phyloP scores from a whole-genome alignment of 2,888 invertebrate genomes.

The Capitulum mitella region DNA sequence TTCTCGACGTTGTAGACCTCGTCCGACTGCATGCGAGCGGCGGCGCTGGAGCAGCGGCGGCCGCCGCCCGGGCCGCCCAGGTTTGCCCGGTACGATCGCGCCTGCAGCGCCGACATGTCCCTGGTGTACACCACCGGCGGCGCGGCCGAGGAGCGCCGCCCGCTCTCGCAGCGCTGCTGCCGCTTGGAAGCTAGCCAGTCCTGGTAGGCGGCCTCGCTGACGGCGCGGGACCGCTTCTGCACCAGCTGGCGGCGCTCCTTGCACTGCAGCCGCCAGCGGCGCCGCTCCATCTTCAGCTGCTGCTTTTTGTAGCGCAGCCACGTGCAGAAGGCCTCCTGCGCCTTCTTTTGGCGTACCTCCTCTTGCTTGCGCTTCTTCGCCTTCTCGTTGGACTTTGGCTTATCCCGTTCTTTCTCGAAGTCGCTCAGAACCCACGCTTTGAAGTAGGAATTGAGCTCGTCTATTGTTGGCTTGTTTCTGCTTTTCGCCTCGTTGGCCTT shows the following conservation, averaged over 20 bases:
- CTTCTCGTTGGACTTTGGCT: not conserved
- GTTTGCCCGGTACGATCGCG: not conserved
- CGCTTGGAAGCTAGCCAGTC: not conserved
- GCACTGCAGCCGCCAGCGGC: not conserved
- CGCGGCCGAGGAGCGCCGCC: not conserved
- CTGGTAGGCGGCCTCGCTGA: not conserved
- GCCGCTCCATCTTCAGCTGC: slow-evolving; percentile 8
- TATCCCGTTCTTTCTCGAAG: not conserved
- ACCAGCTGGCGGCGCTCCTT: slow-evolving; percentile 21
- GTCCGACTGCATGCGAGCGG: too few species aligned
- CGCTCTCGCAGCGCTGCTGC: not conserved
- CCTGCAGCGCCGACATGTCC: not conserved
- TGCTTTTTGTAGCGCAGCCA: slow-evolving; percentile 18
- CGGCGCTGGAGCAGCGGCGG: not conserved
- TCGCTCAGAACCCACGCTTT: not conserved
- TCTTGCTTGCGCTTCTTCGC: not conserved
- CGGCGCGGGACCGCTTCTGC: not conserved
- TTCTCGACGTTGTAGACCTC: not conserved
- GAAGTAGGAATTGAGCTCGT: not conserved
- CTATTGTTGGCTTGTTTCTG: not conserved
- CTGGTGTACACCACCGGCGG: not conserved
- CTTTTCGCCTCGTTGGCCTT: too few species aligned
- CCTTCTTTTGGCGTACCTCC: not conserved
- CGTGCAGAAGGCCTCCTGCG: slow-evolving; percentile 18
- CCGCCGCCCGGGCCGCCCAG: not conserved